These are phyloP conservation scores for Stylophora pistillata DNA, from an alignment of 64 coral and sea anemone species.

Conservation along the genomic window DNA sequence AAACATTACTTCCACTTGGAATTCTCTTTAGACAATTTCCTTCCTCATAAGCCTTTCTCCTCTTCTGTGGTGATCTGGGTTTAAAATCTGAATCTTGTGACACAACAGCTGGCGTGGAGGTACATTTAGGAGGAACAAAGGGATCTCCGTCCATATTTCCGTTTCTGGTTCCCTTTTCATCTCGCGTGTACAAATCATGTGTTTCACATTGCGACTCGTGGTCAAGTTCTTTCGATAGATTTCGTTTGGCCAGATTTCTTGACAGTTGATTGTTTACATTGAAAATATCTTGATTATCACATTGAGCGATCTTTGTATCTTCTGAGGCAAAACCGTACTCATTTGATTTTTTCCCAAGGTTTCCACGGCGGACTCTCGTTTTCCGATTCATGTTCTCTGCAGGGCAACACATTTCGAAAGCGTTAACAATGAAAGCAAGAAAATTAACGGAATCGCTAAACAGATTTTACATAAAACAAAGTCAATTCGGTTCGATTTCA, in stretches of 20 bases:
- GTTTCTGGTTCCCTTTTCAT: not conserved
- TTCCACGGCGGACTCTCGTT: constrained; percentile 12
- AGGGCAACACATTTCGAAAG: not conserved
- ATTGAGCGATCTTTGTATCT: not conserved
- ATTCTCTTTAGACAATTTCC: not conserved
- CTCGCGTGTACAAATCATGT: not conserved
- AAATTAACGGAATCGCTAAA: not conserved
- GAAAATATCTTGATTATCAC: constrained; percentile 22
- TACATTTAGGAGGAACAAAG: constrained; percentile 75
- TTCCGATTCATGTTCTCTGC: constrained; percentile 32
- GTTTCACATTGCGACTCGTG: not conserved
- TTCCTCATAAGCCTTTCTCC: constrained; percentile 41
- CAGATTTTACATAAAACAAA: not conserved
- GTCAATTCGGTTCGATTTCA: not conserved
- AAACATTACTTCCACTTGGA: not conserved
- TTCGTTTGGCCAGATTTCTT: constrained; percentile 11
- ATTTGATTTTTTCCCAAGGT: constrained; percentile 3
- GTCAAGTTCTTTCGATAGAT: constrained; percentile 40
- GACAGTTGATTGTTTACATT: constrained; percentile 30
- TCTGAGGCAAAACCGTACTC: not conserved
- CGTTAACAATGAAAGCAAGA: not conserved
- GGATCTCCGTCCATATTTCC: constrained; percentile 11
- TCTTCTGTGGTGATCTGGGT: constrained; percentile 56
- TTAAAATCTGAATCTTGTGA: constrained; percentile 31
- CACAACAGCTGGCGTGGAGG: constrained; percentile 53